phyloP scores from a whole-genome alignment of 2,888 invertebrate species.

The Dryococelus australis region DNA sequence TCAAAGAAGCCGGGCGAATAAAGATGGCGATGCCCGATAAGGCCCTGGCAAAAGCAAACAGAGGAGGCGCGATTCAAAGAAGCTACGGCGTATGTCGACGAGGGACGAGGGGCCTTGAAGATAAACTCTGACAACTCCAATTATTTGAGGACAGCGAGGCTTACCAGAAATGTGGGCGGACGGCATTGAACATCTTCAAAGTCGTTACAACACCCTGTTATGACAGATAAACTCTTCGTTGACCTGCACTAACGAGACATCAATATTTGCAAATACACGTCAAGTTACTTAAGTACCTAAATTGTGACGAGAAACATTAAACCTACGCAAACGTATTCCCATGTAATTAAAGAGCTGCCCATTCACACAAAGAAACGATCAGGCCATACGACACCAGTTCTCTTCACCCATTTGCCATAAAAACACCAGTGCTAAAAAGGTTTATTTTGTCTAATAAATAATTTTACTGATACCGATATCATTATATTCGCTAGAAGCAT shows the following conservation, averaged over 20 bases:
- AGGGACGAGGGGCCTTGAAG: neutral
- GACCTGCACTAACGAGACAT: neutral
- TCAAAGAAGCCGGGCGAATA: conserved; percentile 16
- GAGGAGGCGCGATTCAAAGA: neutral
- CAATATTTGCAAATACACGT: neutral
- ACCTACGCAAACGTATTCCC: too few species aligned
- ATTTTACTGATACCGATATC: too few species aligned
- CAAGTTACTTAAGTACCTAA: too few species aligned
- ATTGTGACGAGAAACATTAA: too few species aligned
- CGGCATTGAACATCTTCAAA: neutral
- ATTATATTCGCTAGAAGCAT: too few species aligned
- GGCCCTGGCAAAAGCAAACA: neutral
- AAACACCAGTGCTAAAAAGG: too few species aligned
- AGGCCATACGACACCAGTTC: too few species aligned
- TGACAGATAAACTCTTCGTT: neutral
- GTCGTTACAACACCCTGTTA: neutral
- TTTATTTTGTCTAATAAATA: too few species aligned
- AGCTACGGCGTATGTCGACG: neutral
- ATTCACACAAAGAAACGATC: too few species aligned
- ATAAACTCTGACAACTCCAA: neutral
- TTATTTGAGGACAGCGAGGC: neutral
- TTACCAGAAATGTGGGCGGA: neutral
- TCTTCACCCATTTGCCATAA: too few species aligned
- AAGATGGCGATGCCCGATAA: neutral
- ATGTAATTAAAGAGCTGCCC: too few species aligned